Conservation (phyloP, 2,888 invertebrate genomes). For the Troides aeacus region DNA sequence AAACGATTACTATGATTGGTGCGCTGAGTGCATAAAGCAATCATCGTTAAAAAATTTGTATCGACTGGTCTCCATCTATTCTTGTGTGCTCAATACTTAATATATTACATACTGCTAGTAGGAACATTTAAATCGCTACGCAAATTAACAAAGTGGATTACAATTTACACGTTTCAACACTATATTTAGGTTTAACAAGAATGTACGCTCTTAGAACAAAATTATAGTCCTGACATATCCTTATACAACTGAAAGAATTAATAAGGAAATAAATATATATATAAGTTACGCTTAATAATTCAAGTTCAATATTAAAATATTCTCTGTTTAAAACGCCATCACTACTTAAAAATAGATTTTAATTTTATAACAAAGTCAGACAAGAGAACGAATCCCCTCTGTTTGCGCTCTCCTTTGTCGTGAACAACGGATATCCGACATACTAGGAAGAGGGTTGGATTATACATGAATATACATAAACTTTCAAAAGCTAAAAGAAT, state of each 20-base stretch:
- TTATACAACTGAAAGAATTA: background rate
- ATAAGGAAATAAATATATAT: background rate
- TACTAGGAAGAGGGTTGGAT: slow-evolving; percentile 15
- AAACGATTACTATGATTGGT: background rate
- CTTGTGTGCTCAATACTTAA: slow-evolving; percentile 3
- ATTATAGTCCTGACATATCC: background rate
- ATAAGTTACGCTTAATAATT: background rate
- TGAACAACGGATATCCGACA: slow-evolving; percentile 27
- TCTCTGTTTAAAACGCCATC: background rate
- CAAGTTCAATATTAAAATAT: background rate
- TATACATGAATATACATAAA: slow-evolving; percentile 5
- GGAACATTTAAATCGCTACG: background rate
- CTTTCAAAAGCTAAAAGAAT: background rate
- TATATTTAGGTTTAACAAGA: no score
- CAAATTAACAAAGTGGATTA: no score
- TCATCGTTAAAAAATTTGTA: slow-evolving; percentile 6
- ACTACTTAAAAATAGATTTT: background rate
- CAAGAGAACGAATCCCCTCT: slow-evolving; percentile 6
- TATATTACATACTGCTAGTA: slow-evolving; percentile 4
- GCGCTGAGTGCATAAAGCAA: slow-evolving; percentile 17
- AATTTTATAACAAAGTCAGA: background rate
- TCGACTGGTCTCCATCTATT: background rate
- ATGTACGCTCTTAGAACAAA: no score
- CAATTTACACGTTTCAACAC: no score
- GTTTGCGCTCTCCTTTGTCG: slow-evolving; percentile 18